Base-by-base conservation (phyloP, 2,888 invertebrate genomes). In the Agrotis exclamationis region DNA sequence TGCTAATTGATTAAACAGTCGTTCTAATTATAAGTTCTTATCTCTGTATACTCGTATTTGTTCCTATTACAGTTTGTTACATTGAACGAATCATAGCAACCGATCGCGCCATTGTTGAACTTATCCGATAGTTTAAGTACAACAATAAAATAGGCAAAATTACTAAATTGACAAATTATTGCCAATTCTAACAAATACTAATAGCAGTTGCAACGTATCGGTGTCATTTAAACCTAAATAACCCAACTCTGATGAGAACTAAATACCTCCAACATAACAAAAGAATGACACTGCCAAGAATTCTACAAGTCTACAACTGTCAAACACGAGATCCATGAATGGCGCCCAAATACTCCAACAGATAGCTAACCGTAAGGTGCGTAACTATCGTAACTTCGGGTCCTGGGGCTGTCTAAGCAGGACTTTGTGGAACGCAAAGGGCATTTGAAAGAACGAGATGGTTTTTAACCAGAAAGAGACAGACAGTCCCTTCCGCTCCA, bases 11-110 rank as follows among this genome's bases (percentile, higher is more conserved):
- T 70, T 65, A 71, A 78, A 63, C 64, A 63, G 28, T 57, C 13
- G 45, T 82, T 68, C 80, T 83, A 83, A 79, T 73, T 73, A 68
- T 79, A 79, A 45, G 47, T 45, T 51, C 33, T 68, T 83, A 79
- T 79, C 79, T 65, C 22, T 18, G n/a, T 22, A 39, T 59, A 45
- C 53, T 79, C 68, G 80, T 79, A 50, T 57, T 79, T 74, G 83
- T 79, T 83, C 62, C 64, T 73, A 68, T 73, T 60, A 24, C 33
- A 71, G 56, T 66, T 56, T 59, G n/a, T n/a, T n/a, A n/a, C n/a
- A n/a, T 82, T 48, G 20, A 63, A 66, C 63, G 22, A 77, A 65
- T 70, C 54, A 48, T n/a, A 76, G 18, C 18, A 50, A 69, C 16
- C 33, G 33, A 63, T 33, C 57, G 20, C 22, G 39, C n/a, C 4